Evolutionary conservation across 30 jellyfish, hydroid and myxozoan species (phyloP).

Genomic region (Aurelia aurita): DNA sequence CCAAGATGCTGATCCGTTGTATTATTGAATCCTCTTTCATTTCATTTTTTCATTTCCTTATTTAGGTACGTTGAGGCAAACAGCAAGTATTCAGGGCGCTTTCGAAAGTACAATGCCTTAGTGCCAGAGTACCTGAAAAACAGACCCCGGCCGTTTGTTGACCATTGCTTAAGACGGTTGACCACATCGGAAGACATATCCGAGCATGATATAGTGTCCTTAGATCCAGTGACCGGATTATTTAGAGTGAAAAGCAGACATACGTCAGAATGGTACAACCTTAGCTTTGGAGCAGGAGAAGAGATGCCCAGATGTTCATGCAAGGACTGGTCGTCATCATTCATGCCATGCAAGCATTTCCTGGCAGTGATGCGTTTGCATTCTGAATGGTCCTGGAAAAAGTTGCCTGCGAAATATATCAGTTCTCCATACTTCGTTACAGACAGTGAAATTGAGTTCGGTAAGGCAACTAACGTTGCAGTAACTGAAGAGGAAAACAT

Average conservation of each 20-base stretch:
- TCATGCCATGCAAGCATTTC: background rate
- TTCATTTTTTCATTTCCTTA: background rate
- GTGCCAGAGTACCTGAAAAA: background rate
- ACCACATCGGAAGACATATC: background rate
- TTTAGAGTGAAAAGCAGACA: slow-evolving; percentile 3
- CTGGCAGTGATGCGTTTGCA: too few species aligned
- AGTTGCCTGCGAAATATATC: background rate
- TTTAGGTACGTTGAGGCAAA: slow-evolving; percentile 1
- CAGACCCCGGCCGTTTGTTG: background rate
- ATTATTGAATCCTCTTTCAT: too few species aligned
- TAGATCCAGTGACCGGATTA: slow-evolving; percentile 11
- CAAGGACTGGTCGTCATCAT: slow-evolving; percentile 10
- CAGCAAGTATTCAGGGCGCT: background rate
- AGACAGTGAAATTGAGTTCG: background rate
- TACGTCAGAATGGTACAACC: slow-evolving; percentile 14
- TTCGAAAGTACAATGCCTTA: slow-evolving; percentile 17
- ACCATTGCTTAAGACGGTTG: slow-evolving; percentile 2
- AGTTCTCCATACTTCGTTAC: background rate
- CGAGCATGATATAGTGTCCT: background rate
- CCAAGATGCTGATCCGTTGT: too few species aligned
- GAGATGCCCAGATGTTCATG: slow-evolving; percentile 18
- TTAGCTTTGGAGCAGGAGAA: slow-evolving; percentile 6
- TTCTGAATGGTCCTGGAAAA: background rate
- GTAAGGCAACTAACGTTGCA: too few species aligned
- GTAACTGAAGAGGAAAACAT: too few species aligned